Evolutionary conservation across 2,113 vertebrate genomes (phyloP), one percentile per base, ranked within the genome.

Genomic region (Daubentonia madagascariensis): DNA sequence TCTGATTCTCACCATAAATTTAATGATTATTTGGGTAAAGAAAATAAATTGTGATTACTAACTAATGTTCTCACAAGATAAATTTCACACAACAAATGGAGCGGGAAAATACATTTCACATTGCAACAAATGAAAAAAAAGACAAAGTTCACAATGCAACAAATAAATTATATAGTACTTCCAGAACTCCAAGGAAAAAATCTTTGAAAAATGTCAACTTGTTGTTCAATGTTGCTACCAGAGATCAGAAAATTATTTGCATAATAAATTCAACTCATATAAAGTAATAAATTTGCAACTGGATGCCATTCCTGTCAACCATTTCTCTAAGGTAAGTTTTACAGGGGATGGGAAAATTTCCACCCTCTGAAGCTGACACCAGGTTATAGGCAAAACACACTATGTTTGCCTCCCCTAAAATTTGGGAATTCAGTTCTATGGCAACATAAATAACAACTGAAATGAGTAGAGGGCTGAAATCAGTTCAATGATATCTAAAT

Each of bases 11-110:
- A 65, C 48, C 54, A 54, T 80, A 85, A 94, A 79, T 89, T 80
- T 92, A 91, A 85, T 84, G 14, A 92, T 61, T 17, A 48, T 40
- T 45, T 85, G 40, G 43, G 57, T 68, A 96, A 97, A 89, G 23
- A 94, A 68, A 16, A 63, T 68, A 89, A 67, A 92, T n/a, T 81
- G 35, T 89, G 54, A 83, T 79, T 54, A 87, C 30, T 84, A 91
- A 63, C 35, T 63, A 72, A 79, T 50, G 14, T 85, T 92, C 79
- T 94, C 43, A 61, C 28, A 63, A 89, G 22, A 75, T 45, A 75
- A 91, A 89, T 78, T 79, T 73, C 70, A 76, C 72, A 73, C 25
- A 63, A 67, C 28, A 43, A 85, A 89, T 45, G 65, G 20, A 85
- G 79, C 12, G 68, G 20, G 61, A 96, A 91, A 67, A 88, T 75